Percentiles rank a stretch among this genome's conserved stretches.
These are phyloP conservation scores for Oxyruncus cristatus DNA, from an alignment of 2,113 vertebrate species.

Conservation along the genomic window DNA sequence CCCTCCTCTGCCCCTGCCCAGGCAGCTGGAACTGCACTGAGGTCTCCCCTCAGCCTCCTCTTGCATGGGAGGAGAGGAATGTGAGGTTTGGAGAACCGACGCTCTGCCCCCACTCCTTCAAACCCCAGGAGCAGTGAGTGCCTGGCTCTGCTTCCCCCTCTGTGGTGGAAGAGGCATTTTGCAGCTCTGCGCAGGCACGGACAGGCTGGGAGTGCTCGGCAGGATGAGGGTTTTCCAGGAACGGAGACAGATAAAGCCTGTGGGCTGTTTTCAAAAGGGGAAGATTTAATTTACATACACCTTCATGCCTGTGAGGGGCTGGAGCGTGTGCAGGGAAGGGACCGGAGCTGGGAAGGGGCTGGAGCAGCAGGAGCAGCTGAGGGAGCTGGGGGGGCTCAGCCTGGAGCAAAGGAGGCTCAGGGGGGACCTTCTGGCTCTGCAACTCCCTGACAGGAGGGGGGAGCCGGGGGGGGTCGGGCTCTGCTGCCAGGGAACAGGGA, in stretches of 20 bases:
- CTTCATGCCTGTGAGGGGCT: neutral
- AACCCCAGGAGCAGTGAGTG: neutral
- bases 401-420: neutral
- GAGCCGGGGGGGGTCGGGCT: neutral
- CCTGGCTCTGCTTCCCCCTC: fast-evolving
- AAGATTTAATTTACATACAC: neutral
- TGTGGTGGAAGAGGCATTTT: fast-evolving
- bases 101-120: neutral
- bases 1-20: neutral
- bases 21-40: neutral
- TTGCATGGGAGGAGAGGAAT: neutral
- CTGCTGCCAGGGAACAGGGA: neutral
- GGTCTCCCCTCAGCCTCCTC: neutral
- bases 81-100: neutral
- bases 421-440: neutral
- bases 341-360: neutral
- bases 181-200: neutral
- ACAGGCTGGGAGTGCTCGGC: neutral
- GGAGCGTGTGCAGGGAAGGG: neutral
- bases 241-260: neutral
- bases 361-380: neutral
- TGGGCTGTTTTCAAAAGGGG: neutral
- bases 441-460: neutral
- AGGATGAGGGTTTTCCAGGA: neutral
- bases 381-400: neutral